These are phyloP conservation scores for Dasyornis broadbenti DNA, from an alignment of 2,113 vertebrate genomes.

Conservation along the genomic window DNA sequence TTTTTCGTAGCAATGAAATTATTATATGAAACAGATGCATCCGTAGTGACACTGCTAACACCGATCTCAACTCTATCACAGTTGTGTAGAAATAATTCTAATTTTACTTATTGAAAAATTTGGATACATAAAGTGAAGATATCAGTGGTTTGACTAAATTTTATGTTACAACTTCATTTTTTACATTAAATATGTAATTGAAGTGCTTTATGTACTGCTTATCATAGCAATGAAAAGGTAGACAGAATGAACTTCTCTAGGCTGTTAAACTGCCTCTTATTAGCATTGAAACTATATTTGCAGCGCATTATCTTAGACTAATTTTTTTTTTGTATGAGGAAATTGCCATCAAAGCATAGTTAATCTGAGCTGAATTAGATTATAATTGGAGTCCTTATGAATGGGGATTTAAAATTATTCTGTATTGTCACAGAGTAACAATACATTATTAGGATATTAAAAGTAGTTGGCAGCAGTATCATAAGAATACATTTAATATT, in stretches of 20 bases:
- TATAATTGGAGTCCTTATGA: slow-evolving; percentile 72
- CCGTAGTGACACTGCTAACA: slow-evolving; percentile 27
- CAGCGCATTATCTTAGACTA: slow-evolving; percentile 67
- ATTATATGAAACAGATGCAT: not conserved
- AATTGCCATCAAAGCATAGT: slow-evolving; percentile 70
- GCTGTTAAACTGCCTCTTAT: slow-evolving; percentile 70
- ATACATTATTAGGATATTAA: slow-evolving; percentile 44
- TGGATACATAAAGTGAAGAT: slow-evolving; percentile 44
- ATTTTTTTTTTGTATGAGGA: slow-evolving; percentile 68
- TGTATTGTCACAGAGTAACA: slow-evolving; percentile 48
- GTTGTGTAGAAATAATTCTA: not conserved
- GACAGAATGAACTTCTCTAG: slow-evolving; percentile 63
- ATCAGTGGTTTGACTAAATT: slow-evolving; percentile 50
- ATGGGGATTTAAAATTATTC: slow-evolving; percentile 70
- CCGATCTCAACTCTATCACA: slow-evolving; percentile 38
- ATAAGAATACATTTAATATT: not conserved
- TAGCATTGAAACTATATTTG: slow-evolving; percentile 70
- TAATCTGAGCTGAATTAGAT: slow-evolving; percentile 75
- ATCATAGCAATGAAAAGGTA: slow-evolving; percentile 65
- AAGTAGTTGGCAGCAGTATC: slow-evolving; percentile 10
- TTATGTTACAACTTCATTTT: slow-evolving; percentile 38
- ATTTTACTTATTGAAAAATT: slow-evolving; percentile 58
- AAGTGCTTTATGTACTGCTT: slow-evolving; percentile 62
- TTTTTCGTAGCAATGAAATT: not conserved
- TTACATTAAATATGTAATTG: slow-evolving; percentile 60